Percentiles rank a stretch among this genome's conserved stretches.
Evolutionary conservation across 2,113 vertebrate genomes (phyloP).

Genomic region (Ivindomyrus marchei): DNA sequence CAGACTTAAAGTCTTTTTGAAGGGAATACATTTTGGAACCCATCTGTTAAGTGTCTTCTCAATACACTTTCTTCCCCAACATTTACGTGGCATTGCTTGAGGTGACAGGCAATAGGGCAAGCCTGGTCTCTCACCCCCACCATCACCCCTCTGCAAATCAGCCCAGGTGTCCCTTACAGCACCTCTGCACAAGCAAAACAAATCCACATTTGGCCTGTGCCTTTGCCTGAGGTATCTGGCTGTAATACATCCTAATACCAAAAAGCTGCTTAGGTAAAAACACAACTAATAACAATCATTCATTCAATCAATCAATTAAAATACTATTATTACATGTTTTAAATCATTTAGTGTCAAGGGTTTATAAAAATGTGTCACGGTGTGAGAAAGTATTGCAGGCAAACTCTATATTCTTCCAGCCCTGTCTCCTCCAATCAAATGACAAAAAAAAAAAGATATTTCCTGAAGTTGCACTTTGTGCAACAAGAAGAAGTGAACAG

Average conservation of each 20-base stretch:
- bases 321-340: not conserved
- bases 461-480: not conserved
- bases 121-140: slow-evolving; percentile 18
- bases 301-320: not conserved
- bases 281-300: not conserved
- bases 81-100: slow-evolving; percentile 12
- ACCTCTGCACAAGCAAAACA: slow-evolving; percentile 19
- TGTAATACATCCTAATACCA: slow-evolving; percentile 18
- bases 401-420: not conserved
- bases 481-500: not conserved
- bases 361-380: not conserved
- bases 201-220: slow-evolving; percentile 21
- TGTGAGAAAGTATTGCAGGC: not conserved
- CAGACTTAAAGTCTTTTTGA: slow-evolving; percentile 22
- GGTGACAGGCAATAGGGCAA: slow-evolving; percentile 13
- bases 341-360: not conserved
- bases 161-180: slow-evolving; percentile 25
- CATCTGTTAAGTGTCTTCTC: slow-evolving; percentile 9
- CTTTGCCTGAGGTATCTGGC: not conserved
- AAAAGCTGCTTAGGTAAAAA: not conserved
- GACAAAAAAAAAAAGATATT: not conserved
- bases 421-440: not conserved
- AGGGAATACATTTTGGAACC: slow-evolving; percentile 15
- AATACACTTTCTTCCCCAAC: slow-evolving; percentile 11
- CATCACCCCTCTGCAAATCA: slow-evolving; percentile 27